Evolutionary conservation across 2,888 invertebrate genomes (phyloP), one percentile per base, ranked within the genome.

Genomic region (Sicus ferrugineus): DNA sequence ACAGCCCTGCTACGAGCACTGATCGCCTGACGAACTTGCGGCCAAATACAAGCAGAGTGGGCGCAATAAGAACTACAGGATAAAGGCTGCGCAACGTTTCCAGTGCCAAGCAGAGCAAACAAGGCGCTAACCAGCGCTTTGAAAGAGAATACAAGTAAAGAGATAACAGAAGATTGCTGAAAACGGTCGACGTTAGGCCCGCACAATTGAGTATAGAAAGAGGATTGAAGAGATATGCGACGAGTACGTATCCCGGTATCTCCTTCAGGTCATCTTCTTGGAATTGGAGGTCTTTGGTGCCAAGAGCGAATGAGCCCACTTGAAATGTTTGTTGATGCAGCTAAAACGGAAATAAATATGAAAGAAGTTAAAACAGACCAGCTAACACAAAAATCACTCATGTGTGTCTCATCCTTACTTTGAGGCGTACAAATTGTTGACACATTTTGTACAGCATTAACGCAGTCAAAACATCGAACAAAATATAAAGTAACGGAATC

Each of bases 191-290:
- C 0, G 97, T 95, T 84, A 92, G 90, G 11, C 93, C 96, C 34
- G 93, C 91, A 86, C 96, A 97, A 77, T 92, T 94, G 67, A 95
- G 87, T 69, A 97, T 89, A 34, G 92, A 90, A 81, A 94, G 94
- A 0, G 97, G 97, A 86, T 96, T 96, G 77, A 96, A 93, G 52
- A 96, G 87, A 85, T 95, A 96, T 1, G 92, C 90, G 26, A 92
- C 89, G 9, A 92, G 86, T 0, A 94, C 93, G 84, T 91, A 91
- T 73, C 90, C 86, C 4, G 92, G 89, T 30, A 90, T 88, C 6
- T 76, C 73, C 2, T 72, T 63, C 9, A 75, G 74, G 70, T 86
- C 86, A 1, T 70, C 56, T 0, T 38, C 26, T 38, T 77, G 78
- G 75, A 89, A 87, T 70, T 87, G 85, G 68, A 91, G 81, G 75